Conservation (phyloP, 92 coral and sea anemone species). For the Scolanthus callimorphus region DNA sequence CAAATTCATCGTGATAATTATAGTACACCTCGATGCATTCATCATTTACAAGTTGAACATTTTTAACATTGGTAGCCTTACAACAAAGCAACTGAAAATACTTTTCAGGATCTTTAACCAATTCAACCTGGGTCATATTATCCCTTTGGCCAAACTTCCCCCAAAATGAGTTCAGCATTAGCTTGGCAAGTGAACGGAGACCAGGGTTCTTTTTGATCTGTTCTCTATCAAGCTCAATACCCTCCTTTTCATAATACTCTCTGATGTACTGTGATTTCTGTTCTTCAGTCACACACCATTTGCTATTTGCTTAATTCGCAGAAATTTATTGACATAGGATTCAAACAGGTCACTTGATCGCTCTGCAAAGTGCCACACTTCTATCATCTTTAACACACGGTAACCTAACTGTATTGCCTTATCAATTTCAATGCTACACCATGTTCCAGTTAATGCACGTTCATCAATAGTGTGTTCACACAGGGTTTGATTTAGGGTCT, state of each 20-base stretch:
- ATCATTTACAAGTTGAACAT: neutral
- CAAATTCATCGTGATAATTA: neutral
- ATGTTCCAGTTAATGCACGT: constrained; percentile 42
- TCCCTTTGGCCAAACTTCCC: constrained; percentile 42
- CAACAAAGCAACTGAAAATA: neutral
- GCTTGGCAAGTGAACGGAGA: neutral
- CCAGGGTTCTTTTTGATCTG: constrained; percentile 7
- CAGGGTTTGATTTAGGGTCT: constrained; percentile 21
- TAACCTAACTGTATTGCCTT: constrained; percentile 40
- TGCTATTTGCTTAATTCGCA: constrained; percentile 53
- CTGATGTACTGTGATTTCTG: constrained; percentile 3
- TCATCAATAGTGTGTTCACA: constrained; percentile 44
- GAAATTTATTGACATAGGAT: constrained; percentile 39
- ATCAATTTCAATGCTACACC: constrained; percentile 37
- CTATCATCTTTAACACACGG: constrained; percentile 15
- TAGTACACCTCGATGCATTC: neutral
- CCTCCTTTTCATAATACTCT: constrained; percentile 4
- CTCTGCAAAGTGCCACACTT: constrained; percentile 58
- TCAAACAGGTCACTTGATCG: constrained; percentile 21
- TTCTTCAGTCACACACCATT: constrained; percentile 37
- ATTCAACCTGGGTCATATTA: constrained; percentile 3
- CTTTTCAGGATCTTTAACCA: constrained; percentile 8
- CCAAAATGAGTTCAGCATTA: constrained; percentile 20
- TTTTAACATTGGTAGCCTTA: neutral
- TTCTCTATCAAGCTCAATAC: constrained; percentile 4